Evolutionary conservation across 2,113 vertebrate species (phyloP), one percentile per base, ranked within the genome.

Genomic region (Microcebus jonahi): DNA sequence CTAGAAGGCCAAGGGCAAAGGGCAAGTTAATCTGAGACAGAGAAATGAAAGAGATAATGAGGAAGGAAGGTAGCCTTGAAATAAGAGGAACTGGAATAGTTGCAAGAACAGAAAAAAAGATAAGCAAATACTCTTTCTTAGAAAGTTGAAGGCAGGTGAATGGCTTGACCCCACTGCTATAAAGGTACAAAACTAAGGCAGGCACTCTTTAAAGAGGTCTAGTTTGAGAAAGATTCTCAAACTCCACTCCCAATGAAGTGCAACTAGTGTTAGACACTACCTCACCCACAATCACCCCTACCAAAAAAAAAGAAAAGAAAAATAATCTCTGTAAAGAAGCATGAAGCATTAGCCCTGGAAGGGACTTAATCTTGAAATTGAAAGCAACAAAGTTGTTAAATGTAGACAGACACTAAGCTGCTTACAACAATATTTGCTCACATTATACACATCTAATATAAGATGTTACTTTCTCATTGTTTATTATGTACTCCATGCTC

Each of bases 391-490:
- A 85, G 9, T 80, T 91, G 18, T 63, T 94, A 57, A 89, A 29
- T 45, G 25, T 75, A 79, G 61, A 68, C 25, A 88, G 92, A n/a
- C 18, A 21, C 45, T 90, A 71, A 94, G 34, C 39, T 81, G 36
- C 93, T 93, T 91, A 53, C 21, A 92, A 29, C n/a, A 70, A 29
- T 65, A 71, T 87, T 97, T 91, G 14, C 63, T 94, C 34, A 91
- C 18, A 13, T 67, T 90, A 29, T 8, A 15, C 5, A 15, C 1
- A 25, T 42, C 36, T 73, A 57, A 50, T 76, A 27, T 31, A 82
- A 73, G 27, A 84, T 81, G 13, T 27, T 89, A 31, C 27, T 83
- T 91, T 96, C 61, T 70, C 3, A 7, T 73, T 90, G 73, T 88
- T 79, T 79, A 67, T 45, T 36, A 27, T 36, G 36, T 77, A 45